phyloP scores from a whole-genome alignment of 2,113 vertebrate genomes.

The Bucco capensis region DNA sequence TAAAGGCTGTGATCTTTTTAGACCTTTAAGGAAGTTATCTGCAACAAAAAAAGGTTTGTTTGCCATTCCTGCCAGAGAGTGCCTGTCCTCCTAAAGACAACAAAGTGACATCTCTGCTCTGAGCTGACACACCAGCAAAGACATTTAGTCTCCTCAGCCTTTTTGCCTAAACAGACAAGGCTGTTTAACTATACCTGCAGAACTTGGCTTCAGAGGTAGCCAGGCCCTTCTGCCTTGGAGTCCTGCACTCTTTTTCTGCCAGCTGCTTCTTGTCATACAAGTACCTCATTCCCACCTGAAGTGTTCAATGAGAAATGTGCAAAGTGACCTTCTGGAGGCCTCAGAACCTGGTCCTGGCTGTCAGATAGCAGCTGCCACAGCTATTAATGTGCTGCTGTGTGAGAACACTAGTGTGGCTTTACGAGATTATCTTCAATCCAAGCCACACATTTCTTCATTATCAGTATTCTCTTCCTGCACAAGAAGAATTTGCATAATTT shows the following conservation, averaged over 20 bases:
- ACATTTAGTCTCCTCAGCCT: neutral
- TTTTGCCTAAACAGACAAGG: neutral
- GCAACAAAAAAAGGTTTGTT: neutral
- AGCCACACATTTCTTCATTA: constrained; percentile 55
- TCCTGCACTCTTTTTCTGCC: neutral
- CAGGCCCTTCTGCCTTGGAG: neutral
- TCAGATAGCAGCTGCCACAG: neutral
- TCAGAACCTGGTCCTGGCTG: neutral
- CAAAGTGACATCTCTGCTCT: neutral
- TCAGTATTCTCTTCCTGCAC: constrained; percentile 51
- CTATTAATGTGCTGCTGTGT: neutral
- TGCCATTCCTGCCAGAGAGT: neutral
- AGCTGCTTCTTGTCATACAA: neutral
- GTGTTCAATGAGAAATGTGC: neutral
- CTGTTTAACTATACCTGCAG: neutral
- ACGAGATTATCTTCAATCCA: constrained; percentile 27
- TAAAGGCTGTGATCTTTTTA: neutral
- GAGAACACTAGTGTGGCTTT: neutral
- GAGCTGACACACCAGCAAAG: neutral
- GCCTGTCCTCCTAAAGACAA: neutral
- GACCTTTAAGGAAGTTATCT: neutral
- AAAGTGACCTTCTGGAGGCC: neutral
- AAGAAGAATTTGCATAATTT: constrained; percentile 63
- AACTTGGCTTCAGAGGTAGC: neutral
- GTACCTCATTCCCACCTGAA: neutral